phyloP scores from a whole-genome alignment of 2,113 vertebrate species.

The Vireo altiloquus region DNA sequence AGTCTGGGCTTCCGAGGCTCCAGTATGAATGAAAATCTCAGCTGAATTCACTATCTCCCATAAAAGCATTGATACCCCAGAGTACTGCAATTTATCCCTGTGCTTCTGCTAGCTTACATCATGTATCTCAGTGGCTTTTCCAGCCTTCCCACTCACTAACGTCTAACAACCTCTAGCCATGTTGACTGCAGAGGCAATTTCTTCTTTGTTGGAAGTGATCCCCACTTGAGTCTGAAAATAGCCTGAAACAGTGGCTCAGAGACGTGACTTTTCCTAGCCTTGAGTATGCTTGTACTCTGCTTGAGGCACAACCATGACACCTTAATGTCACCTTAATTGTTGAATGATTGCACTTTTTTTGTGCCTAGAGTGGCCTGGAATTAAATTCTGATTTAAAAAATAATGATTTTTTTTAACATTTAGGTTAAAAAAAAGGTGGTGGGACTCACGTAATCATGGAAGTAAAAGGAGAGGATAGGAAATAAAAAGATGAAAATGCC shows the following conservation, averaged over 20 bases:
- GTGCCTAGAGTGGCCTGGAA: neutral
- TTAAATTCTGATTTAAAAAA: neutral
- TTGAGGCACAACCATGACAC: neutral
- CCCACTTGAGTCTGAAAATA: neutral
- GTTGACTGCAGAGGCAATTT: neutral
- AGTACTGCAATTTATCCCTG: neutral
- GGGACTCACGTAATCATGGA: neutral
- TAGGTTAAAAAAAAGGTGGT: neutral
- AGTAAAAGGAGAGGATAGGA: neutral
- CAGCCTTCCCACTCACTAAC: neutral
- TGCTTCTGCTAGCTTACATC: neutral
- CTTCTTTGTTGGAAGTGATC: neutral
- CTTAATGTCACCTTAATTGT: neutral
- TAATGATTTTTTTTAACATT: neutral
- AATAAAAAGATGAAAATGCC: fast-evolving
- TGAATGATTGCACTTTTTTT: neutral
- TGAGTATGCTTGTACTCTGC: neutral
- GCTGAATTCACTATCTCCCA: neutral
- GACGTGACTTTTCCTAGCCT: neutral
- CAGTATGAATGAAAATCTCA: neutral
- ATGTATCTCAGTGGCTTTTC: neutral
- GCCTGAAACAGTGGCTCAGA: neutral
- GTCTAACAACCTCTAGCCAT: neutral
- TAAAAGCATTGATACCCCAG: neutral
- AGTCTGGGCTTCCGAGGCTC: neutral